Evolutionary conservation across 92 coral and sea anemone species (phyloP), one percentile per base, ranked within the genome.

Genomic region (Paragorgia papillata): DNA sequence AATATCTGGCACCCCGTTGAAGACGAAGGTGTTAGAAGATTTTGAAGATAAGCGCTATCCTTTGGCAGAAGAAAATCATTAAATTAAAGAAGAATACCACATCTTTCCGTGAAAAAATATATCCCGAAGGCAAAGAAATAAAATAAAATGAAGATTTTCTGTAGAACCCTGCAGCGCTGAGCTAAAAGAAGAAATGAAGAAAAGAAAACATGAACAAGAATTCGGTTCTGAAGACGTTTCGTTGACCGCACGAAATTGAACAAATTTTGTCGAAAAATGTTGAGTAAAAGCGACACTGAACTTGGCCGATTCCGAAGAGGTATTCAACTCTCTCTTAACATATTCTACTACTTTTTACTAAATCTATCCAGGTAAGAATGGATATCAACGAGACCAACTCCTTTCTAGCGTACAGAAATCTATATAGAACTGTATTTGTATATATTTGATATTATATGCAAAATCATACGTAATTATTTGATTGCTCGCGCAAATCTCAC

Each of bases 81-180:
- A 44, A 19, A 68, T 34, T 44, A 68, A 68, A 68, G 75, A 68
- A 68, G 75, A 68, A 44, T 68, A 46, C n/a, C n/a, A 46, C n/a
- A 46, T n/a, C 53, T 68, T 68, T 41, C 25, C 22, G 30, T 33
- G 54, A 68, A 66, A 67, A 68, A n/a, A n/a, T n/a, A 60, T 2
- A 37, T 37, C 43, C 6, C 43, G 43, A 37, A 37, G 43, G n/a
- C 20, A 22, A 53, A 20, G 73, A 66, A 44, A 57, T 27, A 68
- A 68, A 44, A 10, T 68, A n/a, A 68, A 49, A 41, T 22, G 75
- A 68, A 49, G 75, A 24, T 18, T 46, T 68, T 66, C 73, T 66
- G 26, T 66, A 50, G 73, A 66, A 4, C 41, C 50, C n/a, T n/a
- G n/a, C n/a, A 12, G 61, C 12, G 31, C 10, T 37, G 43, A 4